These are phyloP conservation scores for Dryomyza anilis DNA, from an alignment of 2,888 invertebrate genomes.

Conservation along the genomic window DNA sequence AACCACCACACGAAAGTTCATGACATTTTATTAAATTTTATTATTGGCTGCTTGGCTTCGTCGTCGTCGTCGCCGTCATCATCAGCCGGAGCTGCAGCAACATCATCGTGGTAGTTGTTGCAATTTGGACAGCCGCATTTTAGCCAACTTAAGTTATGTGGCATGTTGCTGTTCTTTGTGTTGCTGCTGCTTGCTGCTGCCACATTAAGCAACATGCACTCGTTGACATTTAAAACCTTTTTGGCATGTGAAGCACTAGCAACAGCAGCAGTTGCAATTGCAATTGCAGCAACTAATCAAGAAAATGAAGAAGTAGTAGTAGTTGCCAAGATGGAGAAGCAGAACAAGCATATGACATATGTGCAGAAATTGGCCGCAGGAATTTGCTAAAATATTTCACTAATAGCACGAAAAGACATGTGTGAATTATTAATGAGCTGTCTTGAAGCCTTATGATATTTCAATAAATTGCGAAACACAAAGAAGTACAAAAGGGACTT, in stretches of 20 bases:
- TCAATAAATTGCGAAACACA: too few species aligned
- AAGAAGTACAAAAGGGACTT: too few species aligned
- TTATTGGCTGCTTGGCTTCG: constrained; percentile 17
- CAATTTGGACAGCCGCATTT: too few species aligned
- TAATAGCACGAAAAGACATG: too few species aligned
- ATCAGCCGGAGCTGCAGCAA: background rate
- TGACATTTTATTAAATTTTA: constrained; percentile 23
- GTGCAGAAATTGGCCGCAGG: too few species aligned
- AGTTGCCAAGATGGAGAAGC: too few species aligned
- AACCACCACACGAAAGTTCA: constrained; percentile 20
- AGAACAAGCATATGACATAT: too few species aligned
- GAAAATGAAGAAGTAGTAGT: too few species aligned
- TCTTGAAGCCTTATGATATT: too few species aligned
- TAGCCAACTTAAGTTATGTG: too few species aligned
- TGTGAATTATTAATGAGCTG: too few species aligned
- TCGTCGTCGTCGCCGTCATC: background rate
- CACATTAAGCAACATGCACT: background rate
- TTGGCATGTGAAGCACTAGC: constrained; percentile 4
- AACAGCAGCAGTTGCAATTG: background rate
- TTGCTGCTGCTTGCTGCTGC: background rate
- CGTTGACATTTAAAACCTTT: constrained; percentile 19
- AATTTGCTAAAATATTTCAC: too few species aligned
- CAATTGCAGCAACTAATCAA: background rate
- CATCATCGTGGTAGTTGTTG: background rate
- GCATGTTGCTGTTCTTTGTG: background rate